Evolutionary conservation across 2,113 vertebrate genomes (phyloP).

Genomic region (Apaloderma vittatum): DNA sequence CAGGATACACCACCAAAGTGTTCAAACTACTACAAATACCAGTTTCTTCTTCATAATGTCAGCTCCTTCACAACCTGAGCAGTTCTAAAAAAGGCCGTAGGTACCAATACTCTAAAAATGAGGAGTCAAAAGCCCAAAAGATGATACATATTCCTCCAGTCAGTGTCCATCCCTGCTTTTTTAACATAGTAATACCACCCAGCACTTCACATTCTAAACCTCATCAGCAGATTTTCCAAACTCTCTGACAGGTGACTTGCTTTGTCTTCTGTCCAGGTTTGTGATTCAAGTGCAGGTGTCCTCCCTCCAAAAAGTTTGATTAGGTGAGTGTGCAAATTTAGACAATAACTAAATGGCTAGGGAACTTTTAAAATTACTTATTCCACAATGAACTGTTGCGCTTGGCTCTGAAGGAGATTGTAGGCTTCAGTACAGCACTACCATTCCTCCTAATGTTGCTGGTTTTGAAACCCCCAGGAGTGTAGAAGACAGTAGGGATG

Average conservation of each 20-base stretch:
- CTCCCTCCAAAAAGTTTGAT: neutral
- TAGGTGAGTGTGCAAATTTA: neutral
- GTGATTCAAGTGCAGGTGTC: neutral
- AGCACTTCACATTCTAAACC: neutral
- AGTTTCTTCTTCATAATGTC: neutral
- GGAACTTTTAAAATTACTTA: neutral
- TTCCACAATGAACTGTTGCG: neutral
- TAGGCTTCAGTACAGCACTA: neutral
- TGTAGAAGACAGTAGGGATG: neutral
- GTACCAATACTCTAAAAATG: neutral
- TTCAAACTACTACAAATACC: neutral
- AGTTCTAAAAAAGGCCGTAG: neutral
- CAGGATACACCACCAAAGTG: neutral
- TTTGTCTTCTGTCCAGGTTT: neutral
- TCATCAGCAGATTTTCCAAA: neutral
- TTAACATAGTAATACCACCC: neutral
- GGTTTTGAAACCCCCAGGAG: neutral
- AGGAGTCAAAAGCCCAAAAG: neutral
- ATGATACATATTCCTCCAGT: neutral
- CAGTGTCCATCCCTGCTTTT: neutral
- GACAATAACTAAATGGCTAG: neutral
- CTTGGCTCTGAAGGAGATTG: neutral
- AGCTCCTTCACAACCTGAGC: neutral
- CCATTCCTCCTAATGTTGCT: rapidly evolving
- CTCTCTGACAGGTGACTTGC: neutral